Percentiles rank a stretch among this genome's conserved stretches.
Evolutionary conservation across 2,113 vertebrate species (phyloP).

Genomic region (Clupea harengus): DNA sequence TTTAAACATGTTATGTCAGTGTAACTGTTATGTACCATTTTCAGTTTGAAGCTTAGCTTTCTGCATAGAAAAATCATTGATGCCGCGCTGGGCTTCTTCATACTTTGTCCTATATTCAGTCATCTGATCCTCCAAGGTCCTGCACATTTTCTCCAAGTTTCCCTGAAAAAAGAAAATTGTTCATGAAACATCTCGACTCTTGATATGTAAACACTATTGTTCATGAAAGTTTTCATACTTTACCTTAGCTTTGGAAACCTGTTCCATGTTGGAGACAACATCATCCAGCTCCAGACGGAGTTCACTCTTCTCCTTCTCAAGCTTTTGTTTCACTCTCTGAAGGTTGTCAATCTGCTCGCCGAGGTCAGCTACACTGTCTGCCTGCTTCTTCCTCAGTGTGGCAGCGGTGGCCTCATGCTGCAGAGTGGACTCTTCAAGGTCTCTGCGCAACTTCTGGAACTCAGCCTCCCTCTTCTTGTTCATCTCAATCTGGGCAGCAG

Average conservation of each 20-base stretch:
- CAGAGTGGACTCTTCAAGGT: slow-evolving; percentile 80
- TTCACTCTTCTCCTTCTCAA: slow-evolving; percentile 84
- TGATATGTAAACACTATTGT: too few relatives aligned
- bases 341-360: slow-evolving; percentile 78
- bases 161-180: slow-evolving; percentile 50
- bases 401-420: slow-evolving; percentile 77
- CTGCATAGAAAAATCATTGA: too few relatives aligned
- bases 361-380: slow-evolving; percentile 73
- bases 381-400: slow-evolving; percentile 76
- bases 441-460: slow-evolving; percentile 78
- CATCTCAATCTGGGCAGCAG: slow-evolving; percentile 79
- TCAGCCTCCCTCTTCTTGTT: slow-evolving; percentile 83
- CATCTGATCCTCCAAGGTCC: slow-evolving; percentile 83
- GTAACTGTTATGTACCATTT: too few relatives aligned
- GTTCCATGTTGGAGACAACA: slow-evolving; percentile 80
- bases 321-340: slow-evolving; percentile 77
- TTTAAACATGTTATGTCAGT: too few relatives aligned
- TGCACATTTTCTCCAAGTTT: slow-evolving; percentile 81
- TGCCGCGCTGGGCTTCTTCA: not conserved
- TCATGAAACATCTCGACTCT: too few relatives aligned
- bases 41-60: too few relatives aligned
- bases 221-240: not conserved
- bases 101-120: slow-evolving; percentile 59
- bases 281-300: slow-evolving; percentile 77
- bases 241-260: slow-evolving; percentile 71